phyloP scores from a whole-genome alignment of 2,888 invertebrate species.

The Sphinx pinastri region DNA sequence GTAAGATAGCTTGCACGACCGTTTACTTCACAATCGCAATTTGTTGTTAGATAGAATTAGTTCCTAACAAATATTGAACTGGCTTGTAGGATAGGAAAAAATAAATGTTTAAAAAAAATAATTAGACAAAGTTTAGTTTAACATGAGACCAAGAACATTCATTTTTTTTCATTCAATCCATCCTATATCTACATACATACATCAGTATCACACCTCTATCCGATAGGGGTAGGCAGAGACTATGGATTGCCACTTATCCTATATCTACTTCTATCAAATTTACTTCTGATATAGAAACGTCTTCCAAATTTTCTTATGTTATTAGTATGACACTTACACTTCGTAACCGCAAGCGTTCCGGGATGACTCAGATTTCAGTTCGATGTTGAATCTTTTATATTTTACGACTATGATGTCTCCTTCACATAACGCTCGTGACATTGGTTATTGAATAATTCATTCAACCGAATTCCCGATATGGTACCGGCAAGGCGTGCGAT shows the following conservation, averaged over 20 bases:
- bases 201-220: no score
- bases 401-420: conserved; percentile 20
- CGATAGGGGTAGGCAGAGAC: no score
- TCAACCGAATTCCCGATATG: conserved; percentile 5
- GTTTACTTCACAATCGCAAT: neutral
- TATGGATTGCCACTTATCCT: no score
- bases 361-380: conserved; percentile 6
- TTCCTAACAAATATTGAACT: no score
- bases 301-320: no score
- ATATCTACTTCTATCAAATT: no score
- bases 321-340: neutral
- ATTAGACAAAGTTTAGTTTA: no score
- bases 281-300: no score
- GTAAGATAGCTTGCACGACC: neutral
- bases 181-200: no score
- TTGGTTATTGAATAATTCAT: conserved; percentile 20
- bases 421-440: conserved; percentile 25
- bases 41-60: neutral
- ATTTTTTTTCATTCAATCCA: no score
- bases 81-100: neutral
- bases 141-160: no score
- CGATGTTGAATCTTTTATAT: neutral
- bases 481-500: neutral
- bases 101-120: neutral
- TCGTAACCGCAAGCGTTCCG: conserved; percentile 1